Evolutionary conservation across 2,888 invertebrate genomes (phyloP).

Genomic region (Nymphalis c-album): DNA sequence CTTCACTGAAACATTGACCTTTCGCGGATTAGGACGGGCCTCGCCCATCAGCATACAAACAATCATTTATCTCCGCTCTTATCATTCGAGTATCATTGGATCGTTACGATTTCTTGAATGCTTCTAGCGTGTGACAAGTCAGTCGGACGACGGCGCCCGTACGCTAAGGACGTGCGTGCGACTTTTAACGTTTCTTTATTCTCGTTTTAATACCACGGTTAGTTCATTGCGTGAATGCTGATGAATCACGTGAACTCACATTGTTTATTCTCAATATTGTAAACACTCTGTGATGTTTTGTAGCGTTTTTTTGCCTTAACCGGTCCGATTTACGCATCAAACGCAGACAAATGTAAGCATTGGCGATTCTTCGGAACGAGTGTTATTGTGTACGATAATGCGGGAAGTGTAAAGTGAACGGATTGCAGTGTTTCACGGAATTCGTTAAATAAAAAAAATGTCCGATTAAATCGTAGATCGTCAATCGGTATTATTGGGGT

Average conservation of each 20-base stretch:
- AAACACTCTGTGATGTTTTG: conserved; percentile 34
- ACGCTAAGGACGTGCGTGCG: conserved; percentile 38
- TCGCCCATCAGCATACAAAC: conserved; percentile 45
- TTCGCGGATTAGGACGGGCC: conserved; percentile 57
- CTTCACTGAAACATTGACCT: conserved; percentile 77
- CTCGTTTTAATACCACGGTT: conserved; percentile 9
- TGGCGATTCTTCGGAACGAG: conserved; percentile 27
- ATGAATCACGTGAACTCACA: conserved; percentile 34
- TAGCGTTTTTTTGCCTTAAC: conserved; percentile 41
- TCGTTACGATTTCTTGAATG: conserved; percentile 30
- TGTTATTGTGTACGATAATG: conserved; percentile 27
- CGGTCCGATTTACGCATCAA: conserved; percentile 40
- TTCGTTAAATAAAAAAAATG: conserved; percentile 46
- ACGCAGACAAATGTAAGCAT: conserved; percentile 31
- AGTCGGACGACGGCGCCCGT: conserved; percentile 39
- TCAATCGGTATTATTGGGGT: conserved; percentile 38
- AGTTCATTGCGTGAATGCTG: conserved; percentile 33
- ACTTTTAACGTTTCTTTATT: conserved; percentile 7
- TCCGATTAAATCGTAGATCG: conserved; percentile 46
- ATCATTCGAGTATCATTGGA: conserved; percentile 50
- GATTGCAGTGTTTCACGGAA: conserved; percentile 63
- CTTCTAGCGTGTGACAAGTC: conserved; percentile 26
- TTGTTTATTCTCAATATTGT: conserved; percentile 33
- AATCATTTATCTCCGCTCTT: conserved; percentile 46
- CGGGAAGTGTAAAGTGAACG: conserved; percentile 41